These are phyloP conservation scores for Caenorhabditis becei DNA, from an alignment of 2,888 invertebrate genomes.

Conservation along the genomic window DNA sequence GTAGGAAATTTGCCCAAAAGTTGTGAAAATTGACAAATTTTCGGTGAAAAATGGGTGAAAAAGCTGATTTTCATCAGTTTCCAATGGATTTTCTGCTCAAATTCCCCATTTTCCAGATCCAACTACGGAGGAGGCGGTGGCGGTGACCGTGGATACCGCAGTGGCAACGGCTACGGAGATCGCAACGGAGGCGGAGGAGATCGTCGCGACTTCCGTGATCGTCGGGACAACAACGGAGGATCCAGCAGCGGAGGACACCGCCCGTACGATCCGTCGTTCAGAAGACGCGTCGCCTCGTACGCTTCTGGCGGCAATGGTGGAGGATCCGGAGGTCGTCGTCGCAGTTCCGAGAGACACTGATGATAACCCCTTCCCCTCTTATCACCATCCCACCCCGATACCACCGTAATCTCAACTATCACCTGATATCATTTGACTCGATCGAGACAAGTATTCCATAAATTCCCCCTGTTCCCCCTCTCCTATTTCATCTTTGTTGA, in stretches of 20 bases:
- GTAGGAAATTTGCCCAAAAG: too few relatives aligned
- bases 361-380: too few relatives aligned
- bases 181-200: conserved; percentile 29
- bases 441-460: too few relatives aligned
- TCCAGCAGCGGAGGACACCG: conserved; percentile 29
- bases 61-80: too few relatives aligned
- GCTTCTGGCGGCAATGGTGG: conserved; percentile 21
- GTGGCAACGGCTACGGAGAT: conserved; percentile 25
- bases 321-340: conserved; percentile 1
- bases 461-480: too few relatives aligned
- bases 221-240: conserved; percentile 21
- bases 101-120: not conserved
- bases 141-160: conserved; percentile 35
- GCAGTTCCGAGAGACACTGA: conserved; percentile 34
- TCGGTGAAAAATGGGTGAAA: too few relatives aligned
- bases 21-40: too few relatives aligned
- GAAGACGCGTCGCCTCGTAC: conserved; percentile 59
- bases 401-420: too few relatives aligned
- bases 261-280: conserved; percentile 49
- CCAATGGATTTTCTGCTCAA: too few relatives aligned
- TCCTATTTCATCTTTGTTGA: too few relatives aligned
- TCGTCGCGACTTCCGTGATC: conserved; percentile 23
- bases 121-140: conserved; percentile 22
- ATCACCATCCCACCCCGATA: too few relatives aligned
- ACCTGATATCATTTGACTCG: too few relatives aligned